Base-by-base conservation (phyloP, 2,113 vertebrate species). In the Scolopax mira region DNA sequence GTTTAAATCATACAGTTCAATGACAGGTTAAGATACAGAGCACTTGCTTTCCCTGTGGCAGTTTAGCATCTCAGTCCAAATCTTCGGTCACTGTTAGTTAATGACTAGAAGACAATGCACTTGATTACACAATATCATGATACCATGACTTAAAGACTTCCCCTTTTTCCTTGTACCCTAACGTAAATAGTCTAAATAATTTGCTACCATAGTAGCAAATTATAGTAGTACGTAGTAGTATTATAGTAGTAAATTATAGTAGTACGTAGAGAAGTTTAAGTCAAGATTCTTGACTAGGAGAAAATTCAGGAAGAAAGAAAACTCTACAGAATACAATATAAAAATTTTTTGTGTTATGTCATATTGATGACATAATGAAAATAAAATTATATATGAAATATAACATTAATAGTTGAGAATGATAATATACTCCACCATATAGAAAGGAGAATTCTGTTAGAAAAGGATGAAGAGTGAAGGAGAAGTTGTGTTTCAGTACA, bases 351-450 rank as follows among this genome's bases (percentile, higher is more conserved):
- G 1, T 8, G 13, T 46, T 51, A 31, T 62, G 11, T 79, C 17
- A 30, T 51, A 52, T 13, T 52, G 3, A 48, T 57, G 44, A 35
- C 12, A 41, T 33, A 85, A 85, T 39, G 16, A 41, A 61, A 95
- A 78, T 71, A 75, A 83, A 80, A 86, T 21, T 0, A 35, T 66
- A 3, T 4, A 6, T 5, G 17, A 5, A 57, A 67, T 35, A 51
- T 39, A 64, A 28, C 8, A 60, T 44, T 67, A 39, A 24, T 78
- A 74, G 3, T 10, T 51, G 48, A 81, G 21, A 72, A 49, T 17
- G 8, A 22, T 70, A 75, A 62, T 10, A 41, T 19, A 1, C 3
- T 4, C 7, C 10, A 39, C 8, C 3, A 33, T 11, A 39, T 1
- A 48, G 17, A 11, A 93, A 55, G 19, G 6, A 89, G 7, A 54